These are phyloP conservation scores for Urechis unicinctus DNA, from an alignment of 2,888 invertebrate species.

Conservation along the genomic window DNA sequence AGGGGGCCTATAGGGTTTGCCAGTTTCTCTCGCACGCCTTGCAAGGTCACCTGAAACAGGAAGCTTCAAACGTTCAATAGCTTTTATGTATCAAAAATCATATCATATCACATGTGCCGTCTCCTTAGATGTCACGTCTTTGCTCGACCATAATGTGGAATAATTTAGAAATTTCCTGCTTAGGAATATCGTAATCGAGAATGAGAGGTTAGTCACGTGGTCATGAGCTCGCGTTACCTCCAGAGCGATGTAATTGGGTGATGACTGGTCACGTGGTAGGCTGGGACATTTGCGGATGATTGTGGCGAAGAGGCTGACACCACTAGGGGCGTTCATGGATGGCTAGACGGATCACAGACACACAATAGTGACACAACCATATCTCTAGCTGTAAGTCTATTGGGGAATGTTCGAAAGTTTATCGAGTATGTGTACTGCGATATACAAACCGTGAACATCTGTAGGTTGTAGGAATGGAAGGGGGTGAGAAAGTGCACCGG, in stretches of 20 bases:
- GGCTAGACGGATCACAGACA: slow-evolving; percentile 22
- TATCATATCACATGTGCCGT: too few relatives aligned
- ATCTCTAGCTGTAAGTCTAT: too few relatives aligned
- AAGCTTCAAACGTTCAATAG: not conserved
- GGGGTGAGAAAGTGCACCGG: slow-evolving; percentile 38
- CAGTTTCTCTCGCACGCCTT: slow-evolving; percentile 28
- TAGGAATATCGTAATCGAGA: too few relatives aligned
- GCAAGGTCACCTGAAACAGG: slow-evolving; percentile 30
- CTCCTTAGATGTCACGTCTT: too few relatives aligned
- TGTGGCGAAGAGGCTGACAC: slow-evolving; percentile 25
- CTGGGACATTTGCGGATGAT: slow-evolving; percentile 30
- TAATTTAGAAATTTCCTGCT: too few relatives aligned
- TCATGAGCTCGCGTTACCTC: slow-evolving; percentile 26
- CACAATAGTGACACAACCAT: not conserved
- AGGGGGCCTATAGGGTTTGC: slow-evolving; percentile 32
- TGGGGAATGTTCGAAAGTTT: too few relatives aligned
- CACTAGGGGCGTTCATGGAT: slow-evolving; percentile 24
- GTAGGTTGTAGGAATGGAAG: slow-evolving; percentile 45
- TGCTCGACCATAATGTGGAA: too few relatives aligned
- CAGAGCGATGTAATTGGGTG: slow-evolving; percentile 34
- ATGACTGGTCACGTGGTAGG: slow-evolving; percentile 31
- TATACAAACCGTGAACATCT: slow-evolving; percentile 36
- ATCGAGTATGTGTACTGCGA: too few relatives aligned
- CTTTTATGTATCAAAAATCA: too few relatives aligned
- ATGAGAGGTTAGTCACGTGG: too few relatives aligned